Evolutionary conservation across 2,888 invertebrate genomes (phyloP).

Genomic region (Acheta domesticus): DNA sequence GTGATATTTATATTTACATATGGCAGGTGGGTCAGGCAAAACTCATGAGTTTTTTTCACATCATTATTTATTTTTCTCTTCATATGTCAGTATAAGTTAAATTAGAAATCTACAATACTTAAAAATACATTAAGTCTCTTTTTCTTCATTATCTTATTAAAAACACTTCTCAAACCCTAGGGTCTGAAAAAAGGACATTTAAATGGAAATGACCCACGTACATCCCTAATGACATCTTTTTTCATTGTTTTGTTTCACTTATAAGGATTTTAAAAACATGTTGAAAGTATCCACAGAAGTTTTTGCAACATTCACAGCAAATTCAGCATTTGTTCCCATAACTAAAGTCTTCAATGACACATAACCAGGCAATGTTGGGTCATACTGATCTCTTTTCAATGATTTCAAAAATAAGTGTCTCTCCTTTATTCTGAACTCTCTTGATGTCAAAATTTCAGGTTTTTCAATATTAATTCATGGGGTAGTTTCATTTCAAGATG

Average conservation of each 20-base stretch:
- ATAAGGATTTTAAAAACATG: constrained; percentile 77
- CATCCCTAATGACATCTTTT: no score
- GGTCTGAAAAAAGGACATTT: no score
- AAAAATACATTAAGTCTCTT: no score
- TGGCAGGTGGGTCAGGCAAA: no score
- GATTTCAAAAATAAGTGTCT: constrained; percentile 76
- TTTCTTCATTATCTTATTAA: no score
- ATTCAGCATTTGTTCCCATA: constrained; percentile 68
- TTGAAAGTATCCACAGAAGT: constrained; percentile 72
- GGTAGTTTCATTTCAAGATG: constrained; percentile 77
- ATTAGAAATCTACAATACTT: no score
- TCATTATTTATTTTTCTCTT: no score
- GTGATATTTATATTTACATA: no score
- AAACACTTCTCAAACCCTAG: no score
- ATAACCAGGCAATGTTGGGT: constrained; percentile 75
- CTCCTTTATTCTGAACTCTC: constrained; percentile 64
- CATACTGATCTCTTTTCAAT: constrained; percentile 75
- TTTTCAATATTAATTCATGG: constrained; percentile 62
- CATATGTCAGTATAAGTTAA: no score
- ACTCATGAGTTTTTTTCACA: no score
- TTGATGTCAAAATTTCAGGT: constrained; percentile 64
- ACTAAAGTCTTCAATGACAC: constrained; percentile 69
- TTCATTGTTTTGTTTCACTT: constrained; percentile 40
- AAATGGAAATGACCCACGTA: no score
- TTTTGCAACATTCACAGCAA: constrained; percentile 77